Conservation (phyloP, 2,113 vertebrate genomes). For the Pseudorhombus dupliciocellatus region DNA sequence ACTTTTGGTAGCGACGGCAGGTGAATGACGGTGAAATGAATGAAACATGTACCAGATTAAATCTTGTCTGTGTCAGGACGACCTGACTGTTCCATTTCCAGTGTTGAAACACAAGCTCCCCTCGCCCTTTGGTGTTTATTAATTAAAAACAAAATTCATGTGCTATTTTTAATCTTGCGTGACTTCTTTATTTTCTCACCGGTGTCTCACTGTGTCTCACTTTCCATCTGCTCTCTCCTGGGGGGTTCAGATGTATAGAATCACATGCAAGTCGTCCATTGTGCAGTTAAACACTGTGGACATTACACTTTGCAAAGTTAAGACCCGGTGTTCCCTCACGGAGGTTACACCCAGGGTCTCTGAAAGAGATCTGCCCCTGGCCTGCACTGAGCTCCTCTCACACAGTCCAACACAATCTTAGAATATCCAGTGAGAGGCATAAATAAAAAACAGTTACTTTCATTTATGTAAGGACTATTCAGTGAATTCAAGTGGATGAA, state of each 20-base stretch:
- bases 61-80: constrained; percentile 45
- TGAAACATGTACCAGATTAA: constrained; percentile 47
- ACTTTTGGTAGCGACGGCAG: constrained; percentile 44
- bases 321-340: constrained; percentile 2
- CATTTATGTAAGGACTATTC: too few species aligned
- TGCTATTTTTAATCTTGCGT: constrained; percentile 72
- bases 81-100: constrained; percentile 57
- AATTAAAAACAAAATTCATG: constrained; percentile 81
- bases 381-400: constrained; percentile 13
- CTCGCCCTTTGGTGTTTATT: constrained; percentile 70
- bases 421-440: not conserved
- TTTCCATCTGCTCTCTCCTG: too few species aligned
- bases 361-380: constrained; percentile 8
- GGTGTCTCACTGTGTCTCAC: not conserved
- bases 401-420: not conserved
- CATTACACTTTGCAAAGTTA: constrained; percentile 11
- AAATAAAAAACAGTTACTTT: too few species aligned
- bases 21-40: constrained; percentile 18
- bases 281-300: too few species aligned
- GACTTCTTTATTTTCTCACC: constrained; percentile 35
- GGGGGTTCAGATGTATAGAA: too few species aligned
- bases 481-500: too few species aligned
- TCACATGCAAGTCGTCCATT: too few species aligned
- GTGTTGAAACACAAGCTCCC: constrained; percentile 49
- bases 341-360: constrained; percentile 33